A percentile compares a stretch with the other conserved stretches of the same genome.
These are phyloP conservation scores for Bothrops alternatus DNA, from an alignment of 2,797 vertebrate genomes.

Conservation along the genomic window DNA sequence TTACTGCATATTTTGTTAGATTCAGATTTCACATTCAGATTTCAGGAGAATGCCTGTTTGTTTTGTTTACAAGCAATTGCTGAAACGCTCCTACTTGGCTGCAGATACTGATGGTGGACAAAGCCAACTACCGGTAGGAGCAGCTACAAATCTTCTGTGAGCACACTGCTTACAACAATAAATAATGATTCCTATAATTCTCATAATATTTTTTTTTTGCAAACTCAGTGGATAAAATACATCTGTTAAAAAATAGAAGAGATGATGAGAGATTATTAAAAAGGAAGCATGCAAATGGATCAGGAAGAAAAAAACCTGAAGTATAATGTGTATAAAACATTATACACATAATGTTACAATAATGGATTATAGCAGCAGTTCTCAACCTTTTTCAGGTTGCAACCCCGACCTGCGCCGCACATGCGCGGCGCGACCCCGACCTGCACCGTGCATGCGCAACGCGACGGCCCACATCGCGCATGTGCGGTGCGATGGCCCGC, in stretches of 20 bases:
- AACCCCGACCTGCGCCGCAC: too few species aligned
- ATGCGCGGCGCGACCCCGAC: too few species aligned
- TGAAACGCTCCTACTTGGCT: not conserved
- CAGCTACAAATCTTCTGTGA: not conserved
- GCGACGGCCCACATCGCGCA: too few species aligned
- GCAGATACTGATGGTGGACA: not conserved
- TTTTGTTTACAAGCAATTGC: not conserved
- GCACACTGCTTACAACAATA: not conserved
- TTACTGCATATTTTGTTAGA: too few species aligned
- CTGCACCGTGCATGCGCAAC: too few species aligned
- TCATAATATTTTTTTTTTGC: not conserved
- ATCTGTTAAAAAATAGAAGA: not conserved
- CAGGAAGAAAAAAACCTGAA: not conserved
- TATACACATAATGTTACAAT: not conserved
- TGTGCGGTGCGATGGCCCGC: too few species aligned
- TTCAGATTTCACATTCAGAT: too few species aligned
- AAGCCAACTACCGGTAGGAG: not conserved
- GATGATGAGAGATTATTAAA: not conserved
- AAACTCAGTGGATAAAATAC: not conserved
- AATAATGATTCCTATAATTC: not conserved
- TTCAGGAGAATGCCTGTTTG: not conserved
- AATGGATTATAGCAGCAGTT: not conserved
- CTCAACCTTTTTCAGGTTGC: too few species aligned
- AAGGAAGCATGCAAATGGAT: not conserved
- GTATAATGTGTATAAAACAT: not conserved